phyloP scores from a whole-genome alignment of 1,140 invertebrate species.

The Caerostris extrusa region DNA sequence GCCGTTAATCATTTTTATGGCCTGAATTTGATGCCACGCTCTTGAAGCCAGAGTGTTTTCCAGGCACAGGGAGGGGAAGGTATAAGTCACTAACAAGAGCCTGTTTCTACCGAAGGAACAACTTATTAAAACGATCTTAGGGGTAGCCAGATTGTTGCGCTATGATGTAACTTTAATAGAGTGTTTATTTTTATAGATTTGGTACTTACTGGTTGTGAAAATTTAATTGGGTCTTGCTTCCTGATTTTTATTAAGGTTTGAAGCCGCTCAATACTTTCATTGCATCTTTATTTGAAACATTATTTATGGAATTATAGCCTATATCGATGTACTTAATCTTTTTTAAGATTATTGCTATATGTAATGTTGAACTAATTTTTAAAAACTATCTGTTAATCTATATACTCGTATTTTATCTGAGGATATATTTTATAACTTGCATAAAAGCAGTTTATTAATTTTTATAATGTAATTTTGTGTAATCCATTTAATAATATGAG shows the following conservation, averaged over 20 bases:
- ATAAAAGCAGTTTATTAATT: too few species aligned
- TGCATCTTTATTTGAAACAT: too few species aligned
- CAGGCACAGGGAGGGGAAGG: background rate
- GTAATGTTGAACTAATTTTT: too few species aligned
- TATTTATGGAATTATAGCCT: too few species aligned
- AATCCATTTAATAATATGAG: too few species aligned
- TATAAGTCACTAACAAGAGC: slow-evolving; percentile 18
- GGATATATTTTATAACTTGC: too few species aligned
- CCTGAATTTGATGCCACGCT: slow-evolving; percentile 43
- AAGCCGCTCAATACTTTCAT: background rate
- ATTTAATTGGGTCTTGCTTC: background rate
- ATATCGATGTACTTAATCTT: too few species aligned
- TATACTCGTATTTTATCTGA: too few species aligned
- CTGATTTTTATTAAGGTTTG: background rate
- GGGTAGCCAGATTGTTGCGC: background rate
- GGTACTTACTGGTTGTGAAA: background rate
- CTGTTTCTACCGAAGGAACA: background rate
- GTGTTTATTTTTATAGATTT: slow-evolving; percentile 3
- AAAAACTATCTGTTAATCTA: too few species aligned
- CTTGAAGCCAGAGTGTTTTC: background rate
- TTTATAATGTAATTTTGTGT: too few species aligned
- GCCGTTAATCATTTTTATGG: slow-evolving; percentile 57
- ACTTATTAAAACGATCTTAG: slow-evolving; percentile 20
- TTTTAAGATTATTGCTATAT: too few species aligned
- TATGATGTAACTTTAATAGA: background rate